Percentiles rank a stretch among this genome's conserved stretches.
Evolutionary conservation across 2,113 vertebrate genomes (phyloP).

Genomic region (Chaenogobius annularis): DNA sequence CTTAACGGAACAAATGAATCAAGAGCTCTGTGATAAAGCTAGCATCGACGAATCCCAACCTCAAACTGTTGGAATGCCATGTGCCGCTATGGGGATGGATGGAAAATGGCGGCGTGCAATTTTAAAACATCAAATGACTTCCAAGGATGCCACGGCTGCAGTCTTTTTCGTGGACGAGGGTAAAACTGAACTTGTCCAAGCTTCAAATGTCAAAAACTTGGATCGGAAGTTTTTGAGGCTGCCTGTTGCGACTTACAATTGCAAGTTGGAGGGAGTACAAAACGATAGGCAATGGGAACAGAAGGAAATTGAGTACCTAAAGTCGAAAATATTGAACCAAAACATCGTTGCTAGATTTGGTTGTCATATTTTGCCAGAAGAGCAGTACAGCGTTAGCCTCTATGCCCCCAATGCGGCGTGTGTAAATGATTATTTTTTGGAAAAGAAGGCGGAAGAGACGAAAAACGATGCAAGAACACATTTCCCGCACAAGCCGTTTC

Average conservation of each 20-base stretch:
- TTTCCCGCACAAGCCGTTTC: background rate
- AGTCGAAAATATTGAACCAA: constrained; percentile 74
- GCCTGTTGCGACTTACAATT: constrained; percentile 86
- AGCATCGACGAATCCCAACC: constrained; percentile 42
- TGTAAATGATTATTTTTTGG: constrained; percentile 76
- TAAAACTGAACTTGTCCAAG: constrained; percentile 77
- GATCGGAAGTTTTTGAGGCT: constrained; percentile 78
- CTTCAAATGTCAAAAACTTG: constrained; percentile 73
- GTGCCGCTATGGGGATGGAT: constrained; percentile 79
- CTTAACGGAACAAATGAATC: constrained; percentile 78
- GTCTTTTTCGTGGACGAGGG: constrained; percentile 88
- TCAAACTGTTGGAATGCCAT: constrained; percentile 76
- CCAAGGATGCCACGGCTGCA: constrained; percentile 58
- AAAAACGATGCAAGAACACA: constrained; percentile 1
- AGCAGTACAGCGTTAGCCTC: constrained; percentile 80
- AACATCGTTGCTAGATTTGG: constrained; percentile 76
- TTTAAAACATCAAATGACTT: constrained; percentile 70
- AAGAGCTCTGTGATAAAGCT: constrained; percentile 51
- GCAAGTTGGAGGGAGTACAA: constrained; percentile 78
- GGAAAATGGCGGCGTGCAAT: constrained; percentile 86
- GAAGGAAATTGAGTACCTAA: constrained; percentile 71
- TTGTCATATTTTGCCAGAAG: constrained; percentile 71
- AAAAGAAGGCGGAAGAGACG: constrained; percentile 33
- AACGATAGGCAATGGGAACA: constrained; percentile 76
- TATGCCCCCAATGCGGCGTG: constrained; percentile 73